Evolutionary conservation across 2,113 vertebrate genomes (phyloP).

Genomic region (Thermophis baileyi): DNA sequence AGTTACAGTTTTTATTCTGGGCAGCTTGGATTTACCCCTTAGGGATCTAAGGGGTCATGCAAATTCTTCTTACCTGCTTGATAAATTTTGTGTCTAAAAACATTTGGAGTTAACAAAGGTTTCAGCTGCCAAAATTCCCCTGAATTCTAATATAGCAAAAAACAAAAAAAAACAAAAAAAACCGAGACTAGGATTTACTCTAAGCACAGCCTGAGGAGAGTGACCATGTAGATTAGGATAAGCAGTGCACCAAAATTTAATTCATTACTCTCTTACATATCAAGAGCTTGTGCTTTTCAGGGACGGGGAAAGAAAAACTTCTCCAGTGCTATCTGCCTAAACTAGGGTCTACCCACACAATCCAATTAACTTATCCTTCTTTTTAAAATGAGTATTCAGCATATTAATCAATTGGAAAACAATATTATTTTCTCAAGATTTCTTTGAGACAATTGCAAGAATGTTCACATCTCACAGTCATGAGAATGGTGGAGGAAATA

Average conservation of each 20-base stretch:
- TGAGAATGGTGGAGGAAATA: not conserved
- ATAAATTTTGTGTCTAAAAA: conserved; percentile 28
- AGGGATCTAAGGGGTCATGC: no score
- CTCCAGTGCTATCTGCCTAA: conserved; percentile 41
- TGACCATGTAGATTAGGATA: conserved; percentile 34
- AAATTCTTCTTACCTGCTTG: not conserved
- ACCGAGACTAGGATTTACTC: conserved; percentile 30
- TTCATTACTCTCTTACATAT: conserved; percentile 43
- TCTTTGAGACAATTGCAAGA: conserved; percentile 53
- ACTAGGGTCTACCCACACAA: conserved; percentile 8
- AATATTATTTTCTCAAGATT: conserved; percentile 44
- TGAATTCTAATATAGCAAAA: conserved; percentile 27
- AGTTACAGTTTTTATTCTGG: not conserved
- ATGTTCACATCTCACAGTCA: conserved; percentile 43
- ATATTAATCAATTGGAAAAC: conserved; percentile 33
- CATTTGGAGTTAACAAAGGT: conserved; percentile 24
- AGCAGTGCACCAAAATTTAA: conserved; percentile 46
- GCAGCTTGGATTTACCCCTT: conserved; percentile 17
- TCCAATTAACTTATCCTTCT: conserved; percentile 18
- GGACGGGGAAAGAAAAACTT: conserved; percentile 40
- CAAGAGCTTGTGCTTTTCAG: conserved; percentile 74
- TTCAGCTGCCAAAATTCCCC: conserved; percentile 38
- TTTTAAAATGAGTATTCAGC: conserved; percentile 49
- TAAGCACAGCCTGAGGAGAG: conserved; percentile 39
- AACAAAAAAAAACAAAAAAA: not conserved